These are phyloP conservation scores for Crypturellus undulatus DNA, from an alignment of 2,113 vertebrate genomes.

Conservation along the genomic window DNA sequence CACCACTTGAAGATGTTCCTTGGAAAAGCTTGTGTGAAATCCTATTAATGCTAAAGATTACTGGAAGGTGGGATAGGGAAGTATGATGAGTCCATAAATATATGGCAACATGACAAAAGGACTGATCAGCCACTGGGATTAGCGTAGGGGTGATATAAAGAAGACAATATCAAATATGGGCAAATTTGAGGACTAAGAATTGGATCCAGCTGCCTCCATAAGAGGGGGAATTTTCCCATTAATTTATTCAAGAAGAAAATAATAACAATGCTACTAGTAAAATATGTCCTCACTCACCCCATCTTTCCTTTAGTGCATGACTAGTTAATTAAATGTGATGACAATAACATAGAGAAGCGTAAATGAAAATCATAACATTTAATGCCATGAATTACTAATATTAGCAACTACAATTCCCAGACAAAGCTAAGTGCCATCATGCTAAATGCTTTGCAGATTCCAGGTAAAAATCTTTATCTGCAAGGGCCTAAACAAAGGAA, in stretches of 20 bases:
- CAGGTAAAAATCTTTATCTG: neutral
- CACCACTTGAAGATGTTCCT: neutral
- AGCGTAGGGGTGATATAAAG: neutral
- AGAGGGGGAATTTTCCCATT: neutral
- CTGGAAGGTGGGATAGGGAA: slow-evolving; percentile 20
- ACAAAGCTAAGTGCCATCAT: neutral
- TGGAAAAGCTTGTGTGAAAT: slow-evolving; percentile 62
- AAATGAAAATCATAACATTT: neutral
- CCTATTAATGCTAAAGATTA: neutral
- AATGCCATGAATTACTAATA: neutral
- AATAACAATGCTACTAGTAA: neutral
- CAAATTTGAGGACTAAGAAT: neutral
- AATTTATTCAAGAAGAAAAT: neutral
- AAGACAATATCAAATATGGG: neutral
- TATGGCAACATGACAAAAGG: slow-evolving; percentile 30
- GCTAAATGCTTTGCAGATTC: neutral
- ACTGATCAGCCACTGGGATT: neutral
- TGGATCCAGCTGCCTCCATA: neutral
- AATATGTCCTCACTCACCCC: neutral
- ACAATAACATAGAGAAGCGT: neutral
- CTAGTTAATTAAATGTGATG: neutral
- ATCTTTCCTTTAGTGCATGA: neutral
- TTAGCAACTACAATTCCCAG: neutral
- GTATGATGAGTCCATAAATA: slow-evolving; percentile 23
- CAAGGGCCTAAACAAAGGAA: neutral